phyloP scores from a whole-genome alignment of 2,888 invertebrate genomes.

The Brenthis ino region DNA sequence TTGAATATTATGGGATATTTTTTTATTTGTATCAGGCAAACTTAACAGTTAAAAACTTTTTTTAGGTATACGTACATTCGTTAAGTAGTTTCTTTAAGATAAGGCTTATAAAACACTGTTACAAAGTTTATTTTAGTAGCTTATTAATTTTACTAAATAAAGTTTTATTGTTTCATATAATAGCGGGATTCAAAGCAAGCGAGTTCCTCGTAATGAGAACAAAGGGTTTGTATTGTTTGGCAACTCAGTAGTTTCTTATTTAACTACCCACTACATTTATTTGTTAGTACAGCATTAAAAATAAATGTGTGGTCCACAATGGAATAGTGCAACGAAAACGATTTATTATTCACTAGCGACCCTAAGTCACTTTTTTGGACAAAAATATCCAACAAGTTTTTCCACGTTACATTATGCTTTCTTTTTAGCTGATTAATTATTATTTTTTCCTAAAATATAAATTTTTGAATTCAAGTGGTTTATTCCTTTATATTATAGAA shows the following conservation, averaged over 20 bases:
- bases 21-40: no score
- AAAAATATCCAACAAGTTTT: no score
- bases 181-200: conserved; percentile 28
- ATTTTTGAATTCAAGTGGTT: no score
- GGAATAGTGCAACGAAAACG: conserved; percentile 5
- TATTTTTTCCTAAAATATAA: no score
- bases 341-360: conserved; percentile 35
- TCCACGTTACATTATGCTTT: no score
- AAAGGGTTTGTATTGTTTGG: conserved; percentile 23
- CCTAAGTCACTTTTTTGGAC: no score
- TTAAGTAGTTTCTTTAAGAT: neutral
- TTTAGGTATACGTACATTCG: no score
- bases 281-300: conserved; percentile 11
- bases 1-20: no score
- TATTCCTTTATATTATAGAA: no score
- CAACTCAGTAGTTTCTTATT: conserved; percentile 16
- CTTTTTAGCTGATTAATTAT: no score
- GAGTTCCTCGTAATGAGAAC: conserved; percentile 25
- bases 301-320: conserved; percentile 6
- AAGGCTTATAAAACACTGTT: conserved; percentile 5
- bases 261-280: conserved; percentile 15
- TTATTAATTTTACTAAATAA: conserved; percentile 24
- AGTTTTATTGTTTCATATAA: conserved; percentile 33
- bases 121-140: conserved; percentile 20
- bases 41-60: no score